Evolutionary conservation across 2,888 invertebrate genomes (phyloP).

Genomic region (Cryptus armator): DNA sequence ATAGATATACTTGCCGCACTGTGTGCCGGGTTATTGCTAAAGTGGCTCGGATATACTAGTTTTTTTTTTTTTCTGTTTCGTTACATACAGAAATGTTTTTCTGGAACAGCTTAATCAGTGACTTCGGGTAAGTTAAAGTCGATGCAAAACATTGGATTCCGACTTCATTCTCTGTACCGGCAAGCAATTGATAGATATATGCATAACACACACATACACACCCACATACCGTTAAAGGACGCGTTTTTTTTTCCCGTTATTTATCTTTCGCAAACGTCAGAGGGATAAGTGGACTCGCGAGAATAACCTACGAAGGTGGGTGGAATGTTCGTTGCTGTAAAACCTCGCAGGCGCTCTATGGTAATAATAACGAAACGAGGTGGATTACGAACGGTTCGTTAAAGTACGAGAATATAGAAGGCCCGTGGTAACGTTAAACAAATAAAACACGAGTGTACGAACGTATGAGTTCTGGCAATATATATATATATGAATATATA

Average conservation of each 20-base stretch:
- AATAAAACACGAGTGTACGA: not conserved
- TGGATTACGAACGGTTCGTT: constrained; percentile 50
- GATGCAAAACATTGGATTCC: not conserved
- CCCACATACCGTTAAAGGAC: constrained; percentile 1
- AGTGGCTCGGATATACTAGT: not conserved
- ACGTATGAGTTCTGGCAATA: constrained; percentile 4
- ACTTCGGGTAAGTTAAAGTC: not conserved
- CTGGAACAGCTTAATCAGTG: not conserved
- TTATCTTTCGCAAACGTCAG: constrained; percentile 23
- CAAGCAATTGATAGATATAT: not conserved
- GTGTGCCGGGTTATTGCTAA: not conserved
- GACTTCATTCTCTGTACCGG: not conserved
- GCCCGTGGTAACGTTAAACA: constrained; percentile 35
- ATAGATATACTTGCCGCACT: not conserved
- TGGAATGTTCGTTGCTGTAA: constrained; percentile 18
- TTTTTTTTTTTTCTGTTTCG: not conserved
- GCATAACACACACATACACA: not conserved
- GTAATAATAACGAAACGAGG: constrained; percentile 60
- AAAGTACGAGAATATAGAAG: constrained; percentile 25
- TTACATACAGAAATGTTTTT: not conserved
- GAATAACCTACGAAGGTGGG: constrained; percentile 27
- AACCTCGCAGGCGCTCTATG: constrained; percentile 51
- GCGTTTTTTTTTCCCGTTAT: constrained; percentile 15
- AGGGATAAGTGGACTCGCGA: constrained; percentile 33
- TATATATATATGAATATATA: not conserved